Conservation (phyloP, 2,797 vertebrate species). For the Chloroceryle amazona region DNA sequence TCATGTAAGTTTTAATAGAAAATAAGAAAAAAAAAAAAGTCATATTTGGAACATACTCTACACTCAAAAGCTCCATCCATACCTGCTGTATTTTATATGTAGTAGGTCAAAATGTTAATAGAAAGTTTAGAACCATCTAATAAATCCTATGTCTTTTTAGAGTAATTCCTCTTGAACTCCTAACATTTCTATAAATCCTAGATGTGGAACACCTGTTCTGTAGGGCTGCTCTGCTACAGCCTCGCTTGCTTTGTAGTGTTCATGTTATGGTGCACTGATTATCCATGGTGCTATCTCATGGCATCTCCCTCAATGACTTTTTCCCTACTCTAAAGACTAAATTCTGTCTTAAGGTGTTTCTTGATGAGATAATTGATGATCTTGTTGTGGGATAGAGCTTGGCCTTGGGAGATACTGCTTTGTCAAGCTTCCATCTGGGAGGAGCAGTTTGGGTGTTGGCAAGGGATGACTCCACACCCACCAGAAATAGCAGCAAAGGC, state of each 20-base stretch:
- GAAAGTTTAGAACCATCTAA: neutral
- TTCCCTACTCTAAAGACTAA: neutral
- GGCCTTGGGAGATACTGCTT: accelerated
- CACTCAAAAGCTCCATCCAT: neutral
- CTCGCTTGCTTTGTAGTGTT: neutral
- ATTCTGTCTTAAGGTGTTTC: neutral
- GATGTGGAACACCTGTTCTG: neutral
- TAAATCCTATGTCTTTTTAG: constrained; percentile 20
- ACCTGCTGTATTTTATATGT: constrained; percentile 8
- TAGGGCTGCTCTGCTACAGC: neutral
- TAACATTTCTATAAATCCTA: constrained; percentile 11
- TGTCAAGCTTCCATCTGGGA: neutral
- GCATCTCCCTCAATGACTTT: neutral
- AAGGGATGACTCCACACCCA: neutral
- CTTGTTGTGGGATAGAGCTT: neutral
- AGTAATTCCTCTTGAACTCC: constrained; percentile 53
- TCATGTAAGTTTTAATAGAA: neutral
- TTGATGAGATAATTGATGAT: neutral
- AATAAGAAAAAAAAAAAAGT: neutral
- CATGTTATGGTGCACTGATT: neutral
- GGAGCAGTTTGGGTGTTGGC: accelerated
- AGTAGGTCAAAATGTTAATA: constrained; percentile 31
- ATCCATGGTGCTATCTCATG: neutral
- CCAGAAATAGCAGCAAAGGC: neutral
- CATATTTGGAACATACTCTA: neutral